Conservation (phyloP, 2,888 invertebrate species). For the Pecten maximus region DNA sequence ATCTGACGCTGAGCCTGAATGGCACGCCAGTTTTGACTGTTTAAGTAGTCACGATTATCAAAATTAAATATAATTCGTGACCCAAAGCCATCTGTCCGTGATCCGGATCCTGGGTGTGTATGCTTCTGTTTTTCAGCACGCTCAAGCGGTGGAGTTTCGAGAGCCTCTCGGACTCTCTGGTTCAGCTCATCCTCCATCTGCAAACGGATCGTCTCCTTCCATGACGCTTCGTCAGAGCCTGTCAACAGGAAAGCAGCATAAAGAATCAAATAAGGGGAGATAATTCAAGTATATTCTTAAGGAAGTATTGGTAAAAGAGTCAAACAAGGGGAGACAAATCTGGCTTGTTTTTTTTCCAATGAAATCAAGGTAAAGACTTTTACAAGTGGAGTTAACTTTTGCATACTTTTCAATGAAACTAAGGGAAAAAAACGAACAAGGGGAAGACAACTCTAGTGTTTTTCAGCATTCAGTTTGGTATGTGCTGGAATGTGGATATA, state of each 20-base stretch:
- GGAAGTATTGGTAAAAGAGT: too few species aligned
- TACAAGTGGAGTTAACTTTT: too few species aligned
- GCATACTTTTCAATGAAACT: too few species aligned
- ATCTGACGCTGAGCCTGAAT: conserved; percentile 70
- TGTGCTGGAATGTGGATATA: too few species aligned
- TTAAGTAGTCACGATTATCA: conserved; percentile 69
- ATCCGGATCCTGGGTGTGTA: conserved; percentile 45
- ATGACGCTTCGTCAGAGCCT: conserved; percentile 73
- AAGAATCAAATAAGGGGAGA: background rate
- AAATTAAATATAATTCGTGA: conserved; percentile 72
- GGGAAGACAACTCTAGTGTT: too few species aligned
- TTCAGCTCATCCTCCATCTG: conserved; percentile 80
- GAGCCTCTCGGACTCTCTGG: conserved; percentile 78
- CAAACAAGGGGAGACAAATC: too few species aligned
- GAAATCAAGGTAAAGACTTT: too few species aligned
- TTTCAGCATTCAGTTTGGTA: too few species aligned
- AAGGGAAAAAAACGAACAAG: too few species aligned
- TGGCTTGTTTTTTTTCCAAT: too few species aligned
- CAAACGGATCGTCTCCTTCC: conserved; percentile 75
- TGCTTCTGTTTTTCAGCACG: conserved; percentile 58
- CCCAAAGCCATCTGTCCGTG: conserved; percentile 69
- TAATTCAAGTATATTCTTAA: too few species aligned
- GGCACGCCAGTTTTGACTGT: conserved; percentile 71
- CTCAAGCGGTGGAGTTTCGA: conserved; percentile 80
- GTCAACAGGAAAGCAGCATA: conserved; percentile 40